Percentiles rank a stretch among this genome's conserved stretches.
These are phyloP conservation scores for Catocala nupta DNA, from an alignment of 2,888 invertebrate genomes.

Conservation along the genomic window DNA sequence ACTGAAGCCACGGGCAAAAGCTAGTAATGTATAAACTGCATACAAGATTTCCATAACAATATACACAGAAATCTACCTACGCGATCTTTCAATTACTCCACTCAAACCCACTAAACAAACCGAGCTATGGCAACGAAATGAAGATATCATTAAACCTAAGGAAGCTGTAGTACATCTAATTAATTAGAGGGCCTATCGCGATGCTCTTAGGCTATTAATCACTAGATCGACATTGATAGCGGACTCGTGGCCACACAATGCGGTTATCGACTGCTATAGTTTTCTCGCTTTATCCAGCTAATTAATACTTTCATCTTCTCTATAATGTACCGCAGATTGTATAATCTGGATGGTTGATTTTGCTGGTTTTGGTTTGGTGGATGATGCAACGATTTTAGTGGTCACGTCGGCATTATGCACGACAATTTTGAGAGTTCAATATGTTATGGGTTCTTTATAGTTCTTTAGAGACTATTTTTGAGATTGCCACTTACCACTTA, in stretches of 20 bases:
- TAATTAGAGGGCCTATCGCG: constrained; percentile 77
- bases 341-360: background rate
- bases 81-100: constrained; percentile 9
- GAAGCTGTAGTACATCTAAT: constrained; percentile 70
- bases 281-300: constrained; percentile 26
- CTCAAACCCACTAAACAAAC: constrained; percentile 23
- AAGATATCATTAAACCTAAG: constrained; percentile 50
- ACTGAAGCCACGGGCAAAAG: too few species aligned
- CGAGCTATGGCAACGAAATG: constrained; percentile 39
- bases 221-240: constrained; percentile 73
- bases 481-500: too few species aligned
- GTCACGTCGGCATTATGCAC: too few species aligned
- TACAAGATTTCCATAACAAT: background rate
- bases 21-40: background rate
- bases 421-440: too few species aligned
- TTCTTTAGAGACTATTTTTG: too few species aligned
- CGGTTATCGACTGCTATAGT: constrained; percentile 27
- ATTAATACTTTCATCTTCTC: constrained; percentile 21
- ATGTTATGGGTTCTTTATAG: too few species aligned
- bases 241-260: constrained; percentile 53
- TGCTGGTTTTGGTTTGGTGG: too few species aligned
- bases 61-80: background rate
- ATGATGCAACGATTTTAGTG: too few species aligned
- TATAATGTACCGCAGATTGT: constrained; percentile 9
- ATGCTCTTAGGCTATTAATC: constrained; percentile 76